A percentile compares a stretch with the other conserved stretches of the same genome.
phyloP scores from a whole-genome alignment of 1,140 invertebrate species.

The Neodiprion pinetum region DNA sequence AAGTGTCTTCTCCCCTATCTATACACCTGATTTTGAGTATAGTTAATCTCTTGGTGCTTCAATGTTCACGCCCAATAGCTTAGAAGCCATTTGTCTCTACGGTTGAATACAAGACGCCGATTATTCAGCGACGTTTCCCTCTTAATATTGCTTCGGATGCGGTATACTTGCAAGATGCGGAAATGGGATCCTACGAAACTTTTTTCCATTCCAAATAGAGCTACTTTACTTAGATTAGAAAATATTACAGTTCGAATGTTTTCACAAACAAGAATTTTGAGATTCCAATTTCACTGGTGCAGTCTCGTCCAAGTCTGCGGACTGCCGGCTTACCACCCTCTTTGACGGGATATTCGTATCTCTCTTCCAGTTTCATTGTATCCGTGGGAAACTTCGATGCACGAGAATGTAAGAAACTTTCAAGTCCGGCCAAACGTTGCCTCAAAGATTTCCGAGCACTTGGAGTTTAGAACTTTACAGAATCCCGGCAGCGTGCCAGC shows the following conservation, averaged over 20 bases:
- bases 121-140: too few species aligned
- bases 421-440: not conserved
- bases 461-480: not conserved
- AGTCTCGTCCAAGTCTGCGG: not conserved
- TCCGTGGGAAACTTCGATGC: not conserved
- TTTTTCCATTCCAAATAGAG: too few species aligned
- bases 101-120: too few species aligned
- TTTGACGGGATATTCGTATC: not conserved
- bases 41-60: too few species aligned
- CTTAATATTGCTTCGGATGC: too few species aligned
- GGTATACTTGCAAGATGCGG: too few species aligned
- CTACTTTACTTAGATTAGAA: too few species aligned
- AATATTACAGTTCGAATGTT: not conserved
- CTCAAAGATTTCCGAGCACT: not conserved
- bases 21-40: too few species aligned
- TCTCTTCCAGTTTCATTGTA: not conserved
- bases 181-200: too few species aligned
- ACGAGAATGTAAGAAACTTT: not conserved
- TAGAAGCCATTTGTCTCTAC: too few species aligned
- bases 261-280: not conserved
- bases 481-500: not conserved
- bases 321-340: not conserved
- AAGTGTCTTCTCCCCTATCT: too few species aligned
- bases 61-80: too few species aligned
- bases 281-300: not conserved